Conservation (phyloP, 2,888 invertebrate species). For the Hirtodrosophila histrioides region DNA sequence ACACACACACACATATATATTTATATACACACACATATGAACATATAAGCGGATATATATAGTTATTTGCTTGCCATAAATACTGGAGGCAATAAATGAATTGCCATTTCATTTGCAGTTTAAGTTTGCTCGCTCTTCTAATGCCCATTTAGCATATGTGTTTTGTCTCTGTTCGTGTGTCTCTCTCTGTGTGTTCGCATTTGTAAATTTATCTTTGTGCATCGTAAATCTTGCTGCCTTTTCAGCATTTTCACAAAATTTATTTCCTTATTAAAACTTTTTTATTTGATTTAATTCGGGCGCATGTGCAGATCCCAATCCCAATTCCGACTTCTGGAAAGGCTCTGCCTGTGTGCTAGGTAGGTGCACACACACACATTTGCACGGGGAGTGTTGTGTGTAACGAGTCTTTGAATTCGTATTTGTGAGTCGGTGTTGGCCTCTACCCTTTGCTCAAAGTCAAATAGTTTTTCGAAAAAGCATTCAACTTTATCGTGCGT, state of each 20-base stretch:
- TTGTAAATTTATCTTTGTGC: constrained; percentile 73
- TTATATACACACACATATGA: not conserved
- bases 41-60: constrained; percentile 22
- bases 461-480: constrained; percentile 77
- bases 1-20: constrained; percentile 1
- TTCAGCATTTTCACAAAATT: constrained; percentile 74
- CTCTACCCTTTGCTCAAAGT: constrained; percentile 65
- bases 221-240: constrained; percentile 79
- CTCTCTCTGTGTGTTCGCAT: constrained; percentile 28
- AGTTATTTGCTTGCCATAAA: constrained; percentile 74
- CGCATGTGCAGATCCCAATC: constrained; percentile 49
- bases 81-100: constrained; percentile 70
- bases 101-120: constrained; percentile 77
- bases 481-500: constrained; percentile 80
- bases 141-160: constrained; percentile 61
- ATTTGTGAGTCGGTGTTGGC: constrained; percentile 25
- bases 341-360: constrained; percentile 46
- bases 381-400: constrained; percentile 36
- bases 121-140: constrained; percentile 44
- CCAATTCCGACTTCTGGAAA: constrained; percentile 27
- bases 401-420: constrained; percentile 54
- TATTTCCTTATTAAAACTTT: constrained; percentile 80
- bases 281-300: constrained; percentile 76
- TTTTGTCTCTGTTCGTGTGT: constrained; percentile 18
- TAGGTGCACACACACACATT: constrained; percentile 23